phyloP scores from a whole-genome alignment of 2,113 vertebrate genomes.

The Nanorana parkeri region DNA sequence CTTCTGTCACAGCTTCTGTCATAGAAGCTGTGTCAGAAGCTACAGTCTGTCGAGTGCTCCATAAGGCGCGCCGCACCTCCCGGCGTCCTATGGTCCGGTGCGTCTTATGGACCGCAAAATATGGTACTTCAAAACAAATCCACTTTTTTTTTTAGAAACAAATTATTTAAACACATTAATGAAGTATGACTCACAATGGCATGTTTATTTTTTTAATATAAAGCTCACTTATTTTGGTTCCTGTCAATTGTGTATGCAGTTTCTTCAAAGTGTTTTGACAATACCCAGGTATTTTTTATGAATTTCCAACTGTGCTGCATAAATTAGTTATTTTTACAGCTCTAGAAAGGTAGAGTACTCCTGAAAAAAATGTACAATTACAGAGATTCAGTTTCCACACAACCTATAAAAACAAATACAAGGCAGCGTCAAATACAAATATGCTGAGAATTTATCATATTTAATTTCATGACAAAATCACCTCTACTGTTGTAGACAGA shows the following conservation, averaged over 20 bases:
- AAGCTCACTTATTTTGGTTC: conserved; percentile 15
- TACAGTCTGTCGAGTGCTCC: no score
- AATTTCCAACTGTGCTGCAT: not conserved
- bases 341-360: not conserved
- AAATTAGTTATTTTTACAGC: conserved; percentile 19
- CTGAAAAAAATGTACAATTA: not conserved
- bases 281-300: not conserved
- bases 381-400: not conserved
- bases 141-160: conserved; percentile 7
- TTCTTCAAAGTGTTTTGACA: conserved; percentile 30
- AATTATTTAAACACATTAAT: conserved; percentile 15
- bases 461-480: not conserved
- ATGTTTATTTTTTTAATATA: conserved; percentile 25
- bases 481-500: not conserved
- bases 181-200: conserved; percentile 11
- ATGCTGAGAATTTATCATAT: not conserved
- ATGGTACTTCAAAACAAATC: not conserved
- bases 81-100: no score
- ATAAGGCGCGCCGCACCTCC: no score
- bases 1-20: no score
- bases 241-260: not conserved
- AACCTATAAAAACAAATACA: not conserved
- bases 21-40: no score
- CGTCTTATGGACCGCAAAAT: no score
- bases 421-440: no score